Evolutionary conservation across 2,797 vertebrate species (phyloP).

Genomic region (Erithacus rubecula): DNA sequence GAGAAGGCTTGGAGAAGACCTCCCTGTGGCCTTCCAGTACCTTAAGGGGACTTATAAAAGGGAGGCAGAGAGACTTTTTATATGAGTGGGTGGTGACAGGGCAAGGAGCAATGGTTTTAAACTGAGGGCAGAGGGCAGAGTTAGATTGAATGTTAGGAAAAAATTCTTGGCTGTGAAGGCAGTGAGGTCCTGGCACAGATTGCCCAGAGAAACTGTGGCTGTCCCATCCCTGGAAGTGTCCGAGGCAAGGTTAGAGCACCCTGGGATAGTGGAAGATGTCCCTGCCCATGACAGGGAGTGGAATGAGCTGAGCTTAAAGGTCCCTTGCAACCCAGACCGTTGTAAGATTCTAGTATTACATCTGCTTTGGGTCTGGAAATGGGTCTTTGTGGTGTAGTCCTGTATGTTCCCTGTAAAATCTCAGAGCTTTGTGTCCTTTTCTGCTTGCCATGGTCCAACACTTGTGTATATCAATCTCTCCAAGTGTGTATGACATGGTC

Average conservation of each 20-base stretch:
- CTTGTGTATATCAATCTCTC: background rate
- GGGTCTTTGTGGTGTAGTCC: background rate
- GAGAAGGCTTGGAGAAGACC: background rate
- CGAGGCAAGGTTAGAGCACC: background rate
- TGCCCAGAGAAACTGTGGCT: background rate
- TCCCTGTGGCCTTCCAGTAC: background rate
- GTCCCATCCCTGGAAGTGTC: background rate
- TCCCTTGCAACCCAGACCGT: background rate
- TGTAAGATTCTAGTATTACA: background rate
- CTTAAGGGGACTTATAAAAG: background rate
- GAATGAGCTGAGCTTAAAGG: background rate
- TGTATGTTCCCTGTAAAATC: background rate
- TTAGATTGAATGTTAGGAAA: background rate
- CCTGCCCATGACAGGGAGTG: background rate
- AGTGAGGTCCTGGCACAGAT: background rate
- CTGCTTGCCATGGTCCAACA: accelerated
- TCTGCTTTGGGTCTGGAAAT: background rate
- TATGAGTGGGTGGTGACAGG: background rate
- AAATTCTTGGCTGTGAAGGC: background rate
- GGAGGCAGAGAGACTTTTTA: background rate
- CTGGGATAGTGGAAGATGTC: background rate
- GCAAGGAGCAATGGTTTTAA: background rate
- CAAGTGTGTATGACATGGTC: background rate
- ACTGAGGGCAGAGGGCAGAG: background rate
- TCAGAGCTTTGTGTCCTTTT: background rate